Percentiles rank a stretch among this genome's conserved stretches.
Evolutionary conservation across 2,888 invertebrate genomes (phyloP).

Genomic region (Megalurothrips usitatus): DNA sequence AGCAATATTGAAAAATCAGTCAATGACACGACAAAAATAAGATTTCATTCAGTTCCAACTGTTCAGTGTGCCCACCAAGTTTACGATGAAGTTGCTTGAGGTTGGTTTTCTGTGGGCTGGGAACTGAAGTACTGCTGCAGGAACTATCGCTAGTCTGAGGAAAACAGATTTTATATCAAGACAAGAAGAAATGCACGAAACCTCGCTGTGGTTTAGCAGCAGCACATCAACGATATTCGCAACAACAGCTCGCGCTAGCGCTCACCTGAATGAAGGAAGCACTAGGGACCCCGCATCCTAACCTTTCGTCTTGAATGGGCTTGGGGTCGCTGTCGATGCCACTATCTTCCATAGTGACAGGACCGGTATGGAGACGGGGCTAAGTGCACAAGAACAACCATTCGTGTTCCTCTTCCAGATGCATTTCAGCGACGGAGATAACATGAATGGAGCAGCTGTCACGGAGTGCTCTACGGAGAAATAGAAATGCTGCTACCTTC

Average conservation of each 20-base stretch:
- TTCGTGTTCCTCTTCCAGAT: too few relatives aligned
- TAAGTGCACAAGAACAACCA: too few relatives aligned
- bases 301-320: slow-evolving; percentile 39
- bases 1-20: slow-evolving; percentile 6
- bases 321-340: slow-evolving; percentile 53
- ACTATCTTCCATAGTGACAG: slow-evolving; percentile 50
- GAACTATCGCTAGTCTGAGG: slow-evolving; percentile 40
- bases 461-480: too few relatives aligned
- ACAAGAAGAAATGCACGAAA: background rate
- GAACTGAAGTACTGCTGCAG: slow-evolving; percentile 38
- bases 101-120: slow-evolving; percentile 39
- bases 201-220: background rate
- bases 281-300: slow-evolving; percentile 39
- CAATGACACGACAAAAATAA: slow-evolving; percentile 30
- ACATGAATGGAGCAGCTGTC: too few relatives aligned
- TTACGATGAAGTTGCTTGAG: slow-evolving; percentile 39
- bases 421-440: too few relatives aligned
- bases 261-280: background rate
- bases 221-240: too few relatives aligned
- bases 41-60: slow-evolving; percentile 39
- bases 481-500: too few relatives aligned
- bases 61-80: slow-evolving; percentile 38
- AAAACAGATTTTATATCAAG: background rate
- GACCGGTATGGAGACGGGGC: too few relatives aligned
- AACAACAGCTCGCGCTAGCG: background rate